Evolutionary conservation across 2,888 invertebrate genomes (phyloP), one percentile per base, ranked within the genome.

Genomic region (Lycaena phlaeas): DNA sequence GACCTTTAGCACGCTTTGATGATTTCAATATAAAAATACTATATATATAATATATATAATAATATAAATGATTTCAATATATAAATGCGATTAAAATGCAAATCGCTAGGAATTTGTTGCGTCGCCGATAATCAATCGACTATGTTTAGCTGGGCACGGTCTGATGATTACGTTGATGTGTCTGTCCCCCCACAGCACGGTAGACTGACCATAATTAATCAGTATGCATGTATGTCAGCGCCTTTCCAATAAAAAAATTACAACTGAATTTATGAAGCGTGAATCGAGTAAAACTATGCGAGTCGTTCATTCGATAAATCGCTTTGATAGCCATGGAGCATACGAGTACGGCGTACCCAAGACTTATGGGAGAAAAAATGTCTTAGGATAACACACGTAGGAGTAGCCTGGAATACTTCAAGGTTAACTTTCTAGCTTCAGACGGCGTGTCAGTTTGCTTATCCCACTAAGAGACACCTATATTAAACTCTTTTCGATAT

Each of bases 211-310:
- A 12, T 11, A 17, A 22, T 34, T 34, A 34, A 34, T 34, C 34
- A 34, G 18, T 10, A 34, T 34, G 34, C 22, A 34, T 34, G 34
- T 34, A 34, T 18, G 34, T 34, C 34, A 34, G 17, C 18, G 18
- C 18, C 18, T 22, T 34, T 34, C 34, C 7, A 7, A 14, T 17
- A 34, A 18, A 2, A 2, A 22, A 11, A 22, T 22, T 7, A 22
- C 5, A 22, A 22, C 22, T 7, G 9, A 22, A 22, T 5, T 5
- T 18, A 11, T 7, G 14, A 14, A 34, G 34, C 34, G 34, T 34
- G 34, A 22, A n/a, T 18, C 18, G 34, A 34, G 18, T 29, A 29
- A 29, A 22, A 9, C 34, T 34, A n/a, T 15, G n/a, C 9, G 22
- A 34, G 18, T 12, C 34, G 12, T 12, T 22, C 34, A 34, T 7